Evolutionary conservation across 1,140 invertebrate genomes (phyloP).

Genomic region (Periplaneta americana): DNA sequence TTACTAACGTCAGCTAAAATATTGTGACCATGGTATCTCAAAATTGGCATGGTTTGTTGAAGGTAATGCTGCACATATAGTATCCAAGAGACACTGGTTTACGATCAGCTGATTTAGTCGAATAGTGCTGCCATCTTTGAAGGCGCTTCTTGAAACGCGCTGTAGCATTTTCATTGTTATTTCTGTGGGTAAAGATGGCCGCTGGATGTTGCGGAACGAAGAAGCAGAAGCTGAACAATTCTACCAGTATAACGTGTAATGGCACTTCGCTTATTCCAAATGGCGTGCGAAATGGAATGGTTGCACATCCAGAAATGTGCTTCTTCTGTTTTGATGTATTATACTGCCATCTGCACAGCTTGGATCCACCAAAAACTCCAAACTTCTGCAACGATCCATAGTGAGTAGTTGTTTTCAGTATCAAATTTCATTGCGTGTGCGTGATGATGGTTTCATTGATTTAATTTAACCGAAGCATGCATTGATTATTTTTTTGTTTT

Average conservation of each 20-base stretch:
- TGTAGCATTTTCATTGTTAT: conserved; percentile 22
- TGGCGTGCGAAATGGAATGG: conserved; percentile 52
- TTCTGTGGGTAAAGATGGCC: conserved; percentile 53
- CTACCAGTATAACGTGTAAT: conserved; percentile 46
- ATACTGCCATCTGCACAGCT: conserved; percentile 86
- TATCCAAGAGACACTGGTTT: background rate
- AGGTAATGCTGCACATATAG: too few relatives aligned
- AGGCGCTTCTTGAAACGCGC: background rate
- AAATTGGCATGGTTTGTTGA: background rate
- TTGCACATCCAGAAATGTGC: conserved; percentile 92
- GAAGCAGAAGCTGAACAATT: conserved; percentile 82
- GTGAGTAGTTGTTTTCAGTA: conserved; percentile 57
- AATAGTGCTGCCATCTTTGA: background rate
- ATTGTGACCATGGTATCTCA: background rate
- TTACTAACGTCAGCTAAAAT: too few relatives aligned
- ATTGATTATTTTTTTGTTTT: background rate
- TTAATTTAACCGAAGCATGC: background rate
- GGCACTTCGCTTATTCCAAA: conserved; percentile 47
- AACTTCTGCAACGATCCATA: conserved; percentile 92
- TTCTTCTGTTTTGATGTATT: conserved; percentile 98
- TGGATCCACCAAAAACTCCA: conserved; percentile 82
- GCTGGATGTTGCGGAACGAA: conserved; percentile 83
- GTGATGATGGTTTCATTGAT: background rate
- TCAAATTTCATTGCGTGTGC: background rate
- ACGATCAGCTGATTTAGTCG: background rate